Evolutionary conservation across 2,888 invertebrate species (phyloP), one percentile per base, ranked within the genome.

Genomic region (Minunthozetes semirufus): DNA sequence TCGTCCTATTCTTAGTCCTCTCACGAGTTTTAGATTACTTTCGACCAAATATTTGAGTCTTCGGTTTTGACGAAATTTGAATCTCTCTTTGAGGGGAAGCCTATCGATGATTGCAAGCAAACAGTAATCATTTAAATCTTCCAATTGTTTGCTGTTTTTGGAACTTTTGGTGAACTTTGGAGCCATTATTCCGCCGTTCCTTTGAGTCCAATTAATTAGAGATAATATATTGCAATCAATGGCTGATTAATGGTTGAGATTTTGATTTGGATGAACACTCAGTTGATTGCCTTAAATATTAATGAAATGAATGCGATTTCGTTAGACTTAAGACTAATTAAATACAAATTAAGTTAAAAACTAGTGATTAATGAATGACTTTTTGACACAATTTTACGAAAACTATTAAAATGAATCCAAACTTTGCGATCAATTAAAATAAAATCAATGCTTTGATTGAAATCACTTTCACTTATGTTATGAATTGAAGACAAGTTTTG

Each of bases 61-160:
- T 38, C 13, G 15, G 22, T 68, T 68, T 6, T 38, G 11, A 13
- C 68, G 19, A 4, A 68, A n/a, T 19, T n/a, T 42, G 5, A 68
- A 42, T 13, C 19, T 68, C 3, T 42, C 68, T 19, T 46, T 68
- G 0, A 68, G 22, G 11, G 68, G 15, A 9, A 68, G 17, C 22
- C 38, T 68, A 3, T 22, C 13, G 9, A 68, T 68, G n/a, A 68
- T 19, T 9, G n/a, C 68, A 4, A 68, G 17, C 22, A 68, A 33
- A 68, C 68, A 68, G 22, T 68, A 68, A 6, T 68, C 68, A 25
- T 68, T 68, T 5, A 68, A 22, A 9, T 68, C 68, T 38, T 68
- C 68, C 19, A 68, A 22, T 9, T 4, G 33, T 68, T 68, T 68
- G 15, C 46, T 22, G 9, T 38, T 68, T 22, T 68, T 68, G 0